Conservation (phyloP, 2,113 vertebrate genomes). For the Dasyprocta punctata region DNA sequence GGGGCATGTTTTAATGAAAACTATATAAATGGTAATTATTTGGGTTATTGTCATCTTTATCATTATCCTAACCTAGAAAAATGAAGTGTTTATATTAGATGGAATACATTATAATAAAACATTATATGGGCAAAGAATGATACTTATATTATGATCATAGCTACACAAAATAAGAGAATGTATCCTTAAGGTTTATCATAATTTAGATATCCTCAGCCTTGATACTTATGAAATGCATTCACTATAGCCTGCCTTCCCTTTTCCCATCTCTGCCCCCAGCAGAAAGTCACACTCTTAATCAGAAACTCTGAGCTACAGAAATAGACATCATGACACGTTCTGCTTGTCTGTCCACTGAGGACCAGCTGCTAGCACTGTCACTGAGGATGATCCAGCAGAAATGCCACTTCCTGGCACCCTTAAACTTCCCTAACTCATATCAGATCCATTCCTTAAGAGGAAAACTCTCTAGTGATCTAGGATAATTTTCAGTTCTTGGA, state of each 20-base stretch:
- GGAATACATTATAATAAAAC: neutral
- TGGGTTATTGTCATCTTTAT: neutral
- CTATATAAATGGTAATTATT: neutral
- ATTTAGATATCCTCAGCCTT: neutral
- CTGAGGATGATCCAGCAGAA: neutral
- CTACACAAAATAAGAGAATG: neutral
- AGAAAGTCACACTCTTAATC: neutral
- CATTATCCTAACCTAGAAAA: neutral
- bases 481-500: neutral
- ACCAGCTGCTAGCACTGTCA: neutral
- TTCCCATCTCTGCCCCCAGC: neutral
- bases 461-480: neutral
- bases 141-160: neutral
- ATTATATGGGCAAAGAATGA: neutral
- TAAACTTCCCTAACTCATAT: neutral
- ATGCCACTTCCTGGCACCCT: neutral
- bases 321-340: neutral
- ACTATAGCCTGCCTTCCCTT: neutral
- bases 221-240: neutral
- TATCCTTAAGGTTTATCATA: neutral
- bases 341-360: neutral
- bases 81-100: neutral
- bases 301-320: neutral
- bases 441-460: neutral
- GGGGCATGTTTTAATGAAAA: neutral